Base-by-base conservation (phyloP, 2,797 vertebrate species). In the Sebastes paucispinis region DNA sequence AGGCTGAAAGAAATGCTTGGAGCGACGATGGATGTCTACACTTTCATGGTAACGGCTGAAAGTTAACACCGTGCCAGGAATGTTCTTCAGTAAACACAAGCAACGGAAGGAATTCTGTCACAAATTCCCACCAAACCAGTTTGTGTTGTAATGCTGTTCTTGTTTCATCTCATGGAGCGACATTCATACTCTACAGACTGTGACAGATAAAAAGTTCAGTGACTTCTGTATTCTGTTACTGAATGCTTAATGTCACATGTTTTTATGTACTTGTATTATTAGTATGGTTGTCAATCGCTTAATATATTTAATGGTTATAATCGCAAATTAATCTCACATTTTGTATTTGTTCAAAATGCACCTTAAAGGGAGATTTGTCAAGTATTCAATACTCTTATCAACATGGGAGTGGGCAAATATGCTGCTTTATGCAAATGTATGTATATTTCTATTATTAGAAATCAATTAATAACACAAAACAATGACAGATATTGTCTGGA, bases 21-120 rank as follows among this genome's bases (percentile, higher is more conserved):
- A 12, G 93, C 92, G 0, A 52, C 84, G 1, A 90, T 95, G 83
- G 94, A 96, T 0, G 13, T 96, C 14, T 95, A 95, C 86, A 92
- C 93, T 12, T 95, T 96, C 79, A 92, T 95, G 94, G 96, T 96
- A 93, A 8, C 0, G 24, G 1, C 22, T 25, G 5, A 25, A 3
- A 5, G 8, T 39, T 18, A 24, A 65, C 16, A n/a, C 1, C 13
- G 18, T 1, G 8, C 13, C 11, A 78, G 52, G 72, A 66, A 79
- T 68, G 55, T 24, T 63, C 57, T 12, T 6, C 6, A 10, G 4
- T 1, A n/a, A 47, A 14, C 60, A 29, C 1, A 4, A 50, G 47
- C 16, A 81, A 27, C 1, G 0, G 1, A 10, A 83, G 50, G 71
- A 87, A 88, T 75, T 14, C 22, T 14, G 27, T 18, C 9, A 9